Conservation (phyloP, 2,797 vertebrate genomes). For the Sebastes umbrosus region DNA sequence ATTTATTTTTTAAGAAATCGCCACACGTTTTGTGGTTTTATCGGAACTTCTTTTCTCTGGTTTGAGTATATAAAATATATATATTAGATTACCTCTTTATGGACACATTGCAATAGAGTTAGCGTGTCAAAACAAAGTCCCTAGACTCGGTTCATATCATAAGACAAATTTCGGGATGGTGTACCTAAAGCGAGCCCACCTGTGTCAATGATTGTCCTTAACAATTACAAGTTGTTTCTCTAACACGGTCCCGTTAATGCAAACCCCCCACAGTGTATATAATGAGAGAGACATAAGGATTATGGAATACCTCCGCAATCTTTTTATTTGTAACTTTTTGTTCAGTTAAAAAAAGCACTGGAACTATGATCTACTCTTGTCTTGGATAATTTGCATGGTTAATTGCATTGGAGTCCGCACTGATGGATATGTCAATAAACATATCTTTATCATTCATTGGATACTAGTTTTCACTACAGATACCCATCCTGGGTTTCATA, state of each 20-base stretch:
- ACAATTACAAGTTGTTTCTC: conserved; percentile 47
- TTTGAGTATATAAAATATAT: conserved; percentile 70
- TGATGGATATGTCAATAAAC: conserved; percentile 99
- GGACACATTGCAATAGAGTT: conserved; percentile 80
- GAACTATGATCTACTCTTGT: conserved; percentile 93
- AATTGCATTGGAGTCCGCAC: conserved; percentile 96
- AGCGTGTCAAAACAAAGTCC: conserved; percentile 76
- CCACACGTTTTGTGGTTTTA: conserved; percentile 76
- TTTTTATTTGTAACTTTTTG: conserved; percentile 87
- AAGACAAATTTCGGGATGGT: conserved; percentile 63
- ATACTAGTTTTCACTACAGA: conserved; percentile 28
- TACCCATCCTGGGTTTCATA: not conserved
- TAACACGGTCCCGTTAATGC: conserved; percentile 68
- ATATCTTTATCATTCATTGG: conserved; percentile 89
- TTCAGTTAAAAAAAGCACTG: conserved; percentile 97
- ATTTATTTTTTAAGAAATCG: conserved; percentile 65
- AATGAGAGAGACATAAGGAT: conserved; percentile 76
- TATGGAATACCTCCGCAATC: conserved; percentile 94
- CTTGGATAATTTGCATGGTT: conserved; percentile 96
- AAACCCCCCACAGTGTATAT: conserved; percentile 75
- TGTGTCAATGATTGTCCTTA: conserved; percentile 56
- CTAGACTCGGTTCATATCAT: conserved; percentile 77
- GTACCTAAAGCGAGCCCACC: conserved; percentile 53
- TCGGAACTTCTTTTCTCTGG: conserved; percentile 63
- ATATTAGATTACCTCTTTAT: conserved; percentile 71